Base-by-base conservation (phyloP, 2,113 vertebrate species). In the Ranitomeya variabilis region DNA sequence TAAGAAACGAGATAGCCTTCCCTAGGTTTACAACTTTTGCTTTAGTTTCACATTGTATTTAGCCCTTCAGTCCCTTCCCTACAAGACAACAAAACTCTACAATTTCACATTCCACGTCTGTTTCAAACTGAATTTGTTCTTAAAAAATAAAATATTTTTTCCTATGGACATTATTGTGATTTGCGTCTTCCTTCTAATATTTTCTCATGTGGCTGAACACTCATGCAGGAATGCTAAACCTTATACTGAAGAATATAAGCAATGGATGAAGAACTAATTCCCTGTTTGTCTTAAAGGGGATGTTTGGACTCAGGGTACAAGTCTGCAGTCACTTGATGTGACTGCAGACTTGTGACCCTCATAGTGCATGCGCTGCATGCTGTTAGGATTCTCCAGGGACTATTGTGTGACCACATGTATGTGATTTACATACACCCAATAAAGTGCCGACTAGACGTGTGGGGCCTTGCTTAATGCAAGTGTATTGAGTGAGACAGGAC, bases 111-210 rank as follows among this genome's bases (percentile, higher is more conserved):
- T 98, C 97, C 98, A 98, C 96, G 64, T 98, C 97, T 99, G 97
- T 99, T 99, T 98, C 96, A 95, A 98, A 98, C 95, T 97, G 96
- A 99, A 97, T 97, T 96, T 97, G 97, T 98, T 99, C 97, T 98
- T 97, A 96, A 96, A 95, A 96, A 99, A 99, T 98, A 99, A 99
- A 99, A 97, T 97, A 97, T 96, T 98, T 96, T 99, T 99, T 99
- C 98, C 98, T 99, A 99, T 99, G 98, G 98, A 99, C 94, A 93
- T 86, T 91, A 52, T 93, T 92, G 92, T 95, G 55, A 80, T 59
- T 59, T 26, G n/a, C 6, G 78, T 59, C 31, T 80, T 80, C n/a
- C 7, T 59, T 79, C 0, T 6, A n/a, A 78, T 14, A 71, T 71
- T 74, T 74, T 9, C 7, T n/a, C 7, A 14, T 76, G 18, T 19